Percentiles rank a stretch among this genome's conserved stretches.
Conservation (phyloP, 1,140 invertebrate species). For the Drosophila sturtevanti region DNA sequence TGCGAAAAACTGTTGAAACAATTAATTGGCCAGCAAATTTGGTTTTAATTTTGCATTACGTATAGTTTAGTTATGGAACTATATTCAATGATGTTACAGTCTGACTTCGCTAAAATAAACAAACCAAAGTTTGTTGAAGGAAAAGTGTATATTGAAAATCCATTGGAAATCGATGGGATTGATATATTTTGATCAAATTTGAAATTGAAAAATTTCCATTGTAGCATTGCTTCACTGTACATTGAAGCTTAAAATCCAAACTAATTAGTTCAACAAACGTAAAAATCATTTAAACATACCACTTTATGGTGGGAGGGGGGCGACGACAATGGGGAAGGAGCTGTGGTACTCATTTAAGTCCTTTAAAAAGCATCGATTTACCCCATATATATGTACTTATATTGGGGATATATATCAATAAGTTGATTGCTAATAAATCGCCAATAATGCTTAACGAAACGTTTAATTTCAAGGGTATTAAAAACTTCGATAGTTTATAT, state of each 20-base stretch:
- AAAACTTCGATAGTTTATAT: not conserved
- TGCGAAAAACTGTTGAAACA: conserved; percentile 35
- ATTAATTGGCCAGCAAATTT: conserved; percentile 61
- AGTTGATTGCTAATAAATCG: not conserved
- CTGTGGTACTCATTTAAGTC: not conserved
- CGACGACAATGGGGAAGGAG: no score
- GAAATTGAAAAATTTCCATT: no score
- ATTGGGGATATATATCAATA: not conserved
- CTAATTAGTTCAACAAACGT: conserved; percentile 34
- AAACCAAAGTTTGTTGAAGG: no score
- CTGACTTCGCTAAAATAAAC: no score
- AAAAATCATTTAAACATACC: conserved; percentile 13
- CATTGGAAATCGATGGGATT: no score
- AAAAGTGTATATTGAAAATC: no score
- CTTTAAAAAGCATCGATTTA: not conserved
- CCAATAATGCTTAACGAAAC: not conserved
- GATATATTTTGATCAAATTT: no score
- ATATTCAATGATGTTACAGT: conserved; percentile 9
- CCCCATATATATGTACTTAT: not conserved
- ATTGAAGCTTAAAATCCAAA: conserved; percentile 10
- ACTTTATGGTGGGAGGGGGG: no score
- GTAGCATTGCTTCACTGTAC: conserved; percentile 4
- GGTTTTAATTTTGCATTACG: conserved; percentile 59
- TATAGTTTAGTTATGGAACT: conserved; percentile 49
- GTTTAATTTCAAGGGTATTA: not conserved